Base-by-base conservation (phyloP, 2,888 invertebrate genomes). In the Rhynchonema sp. region DNA sequence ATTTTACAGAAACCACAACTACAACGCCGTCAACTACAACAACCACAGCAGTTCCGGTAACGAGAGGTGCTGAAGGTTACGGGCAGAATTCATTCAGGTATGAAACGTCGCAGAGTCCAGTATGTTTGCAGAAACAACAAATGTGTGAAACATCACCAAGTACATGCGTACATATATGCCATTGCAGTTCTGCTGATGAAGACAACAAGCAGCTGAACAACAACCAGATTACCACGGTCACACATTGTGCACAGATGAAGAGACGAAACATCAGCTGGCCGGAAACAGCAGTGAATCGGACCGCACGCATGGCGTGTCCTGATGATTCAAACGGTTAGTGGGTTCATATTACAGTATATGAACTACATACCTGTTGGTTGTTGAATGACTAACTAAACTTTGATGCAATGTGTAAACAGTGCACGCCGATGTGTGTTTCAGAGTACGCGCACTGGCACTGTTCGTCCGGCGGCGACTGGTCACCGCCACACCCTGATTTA, bases 191-290 rank as follows among this genome's bases (percentile, higher is more conserved):
- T 38, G 38, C 6, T 13, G 38, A 38, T 13, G 9, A 38, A 38
- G 38, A 17, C 38, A 38, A 17, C 9, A 13, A 38, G 6, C 9
- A 38, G 6, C 17, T 17, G 38, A 38, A 17, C 38, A 38, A 38
- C 38, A 17, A 38, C 9, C 38, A 13, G 38, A 38, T 13, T 13
- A 38, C 9, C 6, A 17, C 38, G 27, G 22, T 22, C 17, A 55
- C 56, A 28, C 67, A 71, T 64, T 87, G 87, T 69, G 82, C 82
- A 0, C 83, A 85, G 58, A 80, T 80, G 54, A 80, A 79, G 63
- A 82, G 84, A 0, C 78, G 88, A 56, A 86, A 84, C 60, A 79
- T 89, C 9, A 83, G 83, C 69, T 89, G 89, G 89, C 38, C 38
- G 17, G 38, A 38, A 38, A 38, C 38, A 38, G 38, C 38, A 17